Conservation (phyloP, 2,888 invertebrate genomes). For the Boloria euphrosyne region DNA sequence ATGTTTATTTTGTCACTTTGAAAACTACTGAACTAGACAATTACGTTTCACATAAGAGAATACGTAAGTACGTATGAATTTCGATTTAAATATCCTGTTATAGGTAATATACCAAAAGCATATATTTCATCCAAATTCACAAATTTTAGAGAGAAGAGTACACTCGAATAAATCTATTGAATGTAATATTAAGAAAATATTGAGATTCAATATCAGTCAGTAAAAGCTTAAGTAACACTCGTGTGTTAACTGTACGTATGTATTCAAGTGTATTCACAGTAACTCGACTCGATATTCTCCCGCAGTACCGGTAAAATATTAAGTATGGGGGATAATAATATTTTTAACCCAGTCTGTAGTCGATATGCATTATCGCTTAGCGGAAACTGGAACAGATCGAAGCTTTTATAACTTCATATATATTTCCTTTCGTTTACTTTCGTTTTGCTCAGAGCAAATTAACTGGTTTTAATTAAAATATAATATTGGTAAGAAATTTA, state of each 20-base stretch:
- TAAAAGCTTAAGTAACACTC: slow-evolving; percentile 1
- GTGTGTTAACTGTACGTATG: neutral
- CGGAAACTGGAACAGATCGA: slow-evolving; percentile 3
- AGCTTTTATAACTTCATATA: slow-evolving; percentile 1
- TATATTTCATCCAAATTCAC: slow-evolving; percentile 1
- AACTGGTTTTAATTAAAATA: too few species aligned
- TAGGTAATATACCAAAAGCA: too few species aligned
- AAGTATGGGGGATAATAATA: slow-evolving; percentile 23
- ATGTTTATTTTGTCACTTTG: too few species aligned
- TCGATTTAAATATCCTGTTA: too few species aligned
- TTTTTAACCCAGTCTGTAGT: slow-evolving; percentile 19
- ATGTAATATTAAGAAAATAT: slow-evolving; percentile 14
- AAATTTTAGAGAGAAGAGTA: slow-evolving; percentile 11
- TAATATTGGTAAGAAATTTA: too few species aligned
- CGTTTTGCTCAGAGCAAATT: neutral
- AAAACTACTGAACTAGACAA: too few species aligned
- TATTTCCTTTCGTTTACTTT: neutral
- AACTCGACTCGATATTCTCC: slow-evolving; percentile 22
- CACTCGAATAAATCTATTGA: slow-evolving; percentile 19
- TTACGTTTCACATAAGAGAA: too few species aligned
- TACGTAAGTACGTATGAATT: too few species aligned
- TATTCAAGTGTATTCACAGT: slow-evolving; percentile 22
- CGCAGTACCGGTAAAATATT: slow-evolving; percentile 10
- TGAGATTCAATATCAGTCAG: slow-evolving; percentile 14
- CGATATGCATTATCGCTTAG: slow-evolving; percentile 23